Conservation (phyloP, 92 coral and sea anemone species). For the Palythoa grandis region DNA sequence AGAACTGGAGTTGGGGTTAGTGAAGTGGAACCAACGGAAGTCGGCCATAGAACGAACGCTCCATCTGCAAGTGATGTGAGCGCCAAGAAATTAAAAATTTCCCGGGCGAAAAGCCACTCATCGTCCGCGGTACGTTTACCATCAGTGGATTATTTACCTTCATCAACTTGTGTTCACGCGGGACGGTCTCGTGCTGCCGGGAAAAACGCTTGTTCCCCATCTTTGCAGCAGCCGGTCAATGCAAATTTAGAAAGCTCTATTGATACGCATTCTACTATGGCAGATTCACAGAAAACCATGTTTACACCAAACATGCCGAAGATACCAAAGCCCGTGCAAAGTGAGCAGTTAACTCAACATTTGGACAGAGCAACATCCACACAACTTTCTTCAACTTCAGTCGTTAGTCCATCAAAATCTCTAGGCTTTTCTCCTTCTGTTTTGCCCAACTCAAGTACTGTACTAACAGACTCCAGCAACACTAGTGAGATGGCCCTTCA, state of each 20-base stretch:
- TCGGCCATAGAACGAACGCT: conserved; percentile 60
- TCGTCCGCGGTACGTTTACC: conserved; percentile 57
- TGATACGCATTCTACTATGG: conserved; percentile 51
- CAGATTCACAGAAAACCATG: conserved; percentile 70
- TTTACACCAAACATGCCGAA: conserved; percentile 81
- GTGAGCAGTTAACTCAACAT: conserved; percentile 78
- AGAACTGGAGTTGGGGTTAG: conserved; percentile 60
- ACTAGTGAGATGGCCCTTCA: conserved; percentile 65
- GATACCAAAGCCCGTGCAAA: conserved; percentile 76
- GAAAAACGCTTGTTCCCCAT: conserved; percentile 42
- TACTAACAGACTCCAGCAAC: conserved; percentile 70
- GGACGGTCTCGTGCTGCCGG: conserved; percentile 45
- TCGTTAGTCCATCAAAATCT: conserved; percentile 59
- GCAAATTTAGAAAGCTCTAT: conserved; percentile 37
- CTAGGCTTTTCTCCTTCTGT: conserved; percentile 46
- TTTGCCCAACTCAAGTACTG: conserved; percentile 61
- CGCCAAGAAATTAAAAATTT: conserved; percentile 69
- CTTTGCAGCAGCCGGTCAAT: conserved; percentile 39
- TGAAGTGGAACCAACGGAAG: conserved; percentile 93
- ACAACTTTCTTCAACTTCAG: conserved; percentile 68
- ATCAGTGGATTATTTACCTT: conserved; percentile 55
- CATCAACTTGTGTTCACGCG: conserved; percentile 50
- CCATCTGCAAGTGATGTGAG: conserved; percentile 69
- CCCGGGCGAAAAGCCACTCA: conserved; percentile 72
- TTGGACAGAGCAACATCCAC: conserved; percentile 67